Base-by-base conservation (phyloP, 37 sponge, comb jelly and placozoan genomes). In the Haliclona indistincta region DNA sequence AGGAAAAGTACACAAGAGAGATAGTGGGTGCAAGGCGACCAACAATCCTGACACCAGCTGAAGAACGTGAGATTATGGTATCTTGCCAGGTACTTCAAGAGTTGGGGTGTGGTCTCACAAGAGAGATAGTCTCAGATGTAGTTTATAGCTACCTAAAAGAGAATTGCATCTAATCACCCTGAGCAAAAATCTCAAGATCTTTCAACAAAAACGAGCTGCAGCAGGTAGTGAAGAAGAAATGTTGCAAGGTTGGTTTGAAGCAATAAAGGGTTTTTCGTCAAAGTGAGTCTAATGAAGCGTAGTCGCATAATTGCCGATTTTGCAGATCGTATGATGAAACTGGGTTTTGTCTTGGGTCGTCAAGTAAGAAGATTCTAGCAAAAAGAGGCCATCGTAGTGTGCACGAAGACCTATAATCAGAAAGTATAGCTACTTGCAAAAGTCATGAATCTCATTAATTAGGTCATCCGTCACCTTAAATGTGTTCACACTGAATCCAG, bases 1-100 rank as follows among this genome's bases (percentile, higher is more conserved):
- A 15, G 54, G 54, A 25, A 32, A 51, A 22, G 22, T 28, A 54
- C n/a, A 35, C 13, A 70, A 70, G n/a, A n/a, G n/a, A n/a, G n/a
- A n/a, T n/a, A 54, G 36, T 73, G 8, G 74, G 56, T 36, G 74
- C 61, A 33, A 42, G 74, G n/a, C 36, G 60, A 56, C 74, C 74
- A 7, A 73, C 74, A 38, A 34, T 62, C 33, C 35, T 75, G 26
- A 75, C 76, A 13, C 33, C 40, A 29, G 64, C 1, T 19, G 76
- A 63, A 39, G 76, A 75, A 39, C 61, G 38, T 22, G 76, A 75
- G 43, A 75, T 75, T 28, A 51, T 75, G 7, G 30, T 45, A 4
- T 38, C 76, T 8, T 67, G 54, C 6, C 81, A 80, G 66, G 81
- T 80, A 30, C 52, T 80, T 28, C 81, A 80, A 30, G 72, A 71